Base-by-base conservation (phyloP, 1,140 invertebrate genomes). In the Sycophila sp. region DNA sequence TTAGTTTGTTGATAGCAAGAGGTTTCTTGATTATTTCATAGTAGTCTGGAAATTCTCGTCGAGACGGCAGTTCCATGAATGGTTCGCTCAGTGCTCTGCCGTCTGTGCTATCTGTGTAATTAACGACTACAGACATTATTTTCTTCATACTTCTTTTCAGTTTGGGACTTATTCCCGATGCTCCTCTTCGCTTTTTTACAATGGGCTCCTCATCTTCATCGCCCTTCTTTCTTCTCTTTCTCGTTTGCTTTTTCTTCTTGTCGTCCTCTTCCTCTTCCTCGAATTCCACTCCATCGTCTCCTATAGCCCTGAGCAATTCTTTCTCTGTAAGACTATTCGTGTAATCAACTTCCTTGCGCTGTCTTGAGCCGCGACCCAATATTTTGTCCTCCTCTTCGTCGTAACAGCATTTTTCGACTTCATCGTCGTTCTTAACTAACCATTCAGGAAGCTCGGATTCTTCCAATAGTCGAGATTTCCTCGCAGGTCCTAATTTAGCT, bases 331-430 rank as follows among this genome's bases (percentile, higher is more conserved):
- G 87, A 76, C 94, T 94, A 81, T 99, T 97, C 0, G 95, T 94
- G 81, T 99, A 99, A 87, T 99, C 97, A 7, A 99, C 96, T 84
- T 99, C 98, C 84, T 99, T 99, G 32, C 97, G 90, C 76, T 97
- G 94, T 19, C 98, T 88, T 2, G 95, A 95, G 2, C 97, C 96
- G 68, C 96, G 87, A 0, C 96, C 96, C 66, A 94, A 89, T 65
- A 94, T 92, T 76, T 93, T 93, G 72, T 94, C 92, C 73, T 97
- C 94, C 63, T 88, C 87, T 72, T 98, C 95, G 81, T 94, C 86
- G 82, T 94, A 91, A 80, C 91, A 89, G 94, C 93, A 93, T 36
- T 90, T 85, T 80, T 91, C 90, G 36, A 97, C 95, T 78, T 98
- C 96, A 65, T 96, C 93, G 66, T 98, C 96, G 76, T 98, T 93